Base-by-base conservation (phyloP, 2,797 vertebrate genomes). In the Phylloscopus collybita region DNA sequence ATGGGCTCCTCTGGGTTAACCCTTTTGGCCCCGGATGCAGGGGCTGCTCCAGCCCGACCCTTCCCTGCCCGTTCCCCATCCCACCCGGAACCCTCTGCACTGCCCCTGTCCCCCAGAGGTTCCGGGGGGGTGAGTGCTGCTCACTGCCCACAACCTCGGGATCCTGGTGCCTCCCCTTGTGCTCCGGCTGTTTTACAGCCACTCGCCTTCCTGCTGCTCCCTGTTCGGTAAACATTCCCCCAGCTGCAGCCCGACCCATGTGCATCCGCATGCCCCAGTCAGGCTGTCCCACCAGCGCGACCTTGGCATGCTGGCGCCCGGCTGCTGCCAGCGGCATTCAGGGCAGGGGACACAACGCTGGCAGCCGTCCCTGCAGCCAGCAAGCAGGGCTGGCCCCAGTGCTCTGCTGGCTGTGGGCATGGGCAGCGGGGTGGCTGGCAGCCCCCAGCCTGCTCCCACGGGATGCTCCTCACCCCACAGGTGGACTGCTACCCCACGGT, bases 401-500 rank as follows among this genome's bases (percentile, higher is more conserved):
- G 79, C 59, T 49, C 20, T 2, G 5, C 36, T 20, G 65, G 44
- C 40, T 2, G 2, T 1, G 29, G 60, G 54, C 15, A 65, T 3
- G 7, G 45, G n/a, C 17, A 2, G 4, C 1, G 3, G 65, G 45
- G 18, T 3, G 25, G 42, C 20, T 0, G 1, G 29, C 45, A 53
- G 56, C 29, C 57, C 36, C 27, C 32, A 57, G 50, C 61, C 50
- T 3, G 9, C 7, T 64, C 56, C 75, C 70, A 74, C 0, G 5
- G 49, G 40, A n/a, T 38, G 34, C 51, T 74, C 65, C 62, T 85
- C 0, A 0, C 67, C 27, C 94, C 86, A 20, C 91, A 98, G 98
- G 85, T 96, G 86, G 96, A 98, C 17, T 99, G 99, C 97, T 96
- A 98, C 86, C 44, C 70, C 32, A 94, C 96, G 0, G 92, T 96